phyloP scores from a whole-genome alignment of 1,140 invertebrate species.

The Zaprionus vittiger region DNA sequence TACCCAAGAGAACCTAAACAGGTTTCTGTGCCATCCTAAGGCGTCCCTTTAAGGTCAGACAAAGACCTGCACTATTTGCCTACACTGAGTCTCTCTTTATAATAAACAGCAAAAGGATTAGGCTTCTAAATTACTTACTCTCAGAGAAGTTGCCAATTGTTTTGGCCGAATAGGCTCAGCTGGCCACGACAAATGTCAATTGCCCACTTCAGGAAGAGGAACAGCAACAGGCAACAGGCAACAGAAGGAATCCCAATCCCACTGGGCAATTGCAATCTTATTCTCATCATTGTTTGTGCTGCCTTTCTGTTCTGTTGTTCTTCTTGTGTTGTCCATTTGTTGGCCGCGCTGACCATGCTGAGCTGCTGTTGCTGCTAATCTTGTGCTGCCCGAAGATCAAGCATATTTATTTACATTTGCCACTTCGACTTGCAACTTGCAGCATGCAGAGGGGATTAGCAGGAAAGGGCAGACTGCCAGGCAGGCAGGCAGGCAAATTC shows the following conservation, averaged over 20 bases:
- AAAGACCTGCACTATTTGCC: neutral
- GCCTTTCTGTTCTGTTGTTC: constrained; percentile 25
- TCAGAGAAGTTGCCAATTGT: constrained; percentile 1
- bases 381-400: neutral
- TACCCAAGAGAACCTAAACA: no score
- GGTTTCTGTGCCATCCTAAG: no score
- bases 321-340: constrained; percentile 17
- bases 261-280: constrained; percentile 6
- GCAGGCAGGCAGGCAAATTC: constrained; percentile 8
- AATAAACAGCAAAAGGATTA: constrained; percentile 46
- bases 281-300: constrained; percentile 46
- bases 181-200: constrained; percentile 27
- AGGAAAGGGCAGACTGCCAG: constrained; percentile 5
- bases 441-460: constrained; percentile 12
- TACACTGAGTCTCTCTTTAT: neutral
- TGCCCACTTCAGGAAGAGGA: constrained; percentile 30
- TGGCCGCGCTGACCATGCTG: neutral
- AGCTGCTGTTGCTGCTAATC: constrained; percentile 27
- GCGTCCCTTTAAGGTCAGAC: neutral
- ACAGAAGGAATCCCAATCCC: neutral
- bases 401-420: constrained; percentile 47
- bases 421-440: constrained; percentile 22
- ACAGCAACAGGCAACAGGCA: neutral
- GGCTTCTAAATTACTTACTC: constrained; percentile 10
- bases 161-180: constrained; percentile 4